A percentile compares a stretch with the other conserved stretches of the same genome.
phyloP scores from a whole-genome alignment of 2,113 vertebrate genomes.

The Phyllostomus hastatus region DNA sequence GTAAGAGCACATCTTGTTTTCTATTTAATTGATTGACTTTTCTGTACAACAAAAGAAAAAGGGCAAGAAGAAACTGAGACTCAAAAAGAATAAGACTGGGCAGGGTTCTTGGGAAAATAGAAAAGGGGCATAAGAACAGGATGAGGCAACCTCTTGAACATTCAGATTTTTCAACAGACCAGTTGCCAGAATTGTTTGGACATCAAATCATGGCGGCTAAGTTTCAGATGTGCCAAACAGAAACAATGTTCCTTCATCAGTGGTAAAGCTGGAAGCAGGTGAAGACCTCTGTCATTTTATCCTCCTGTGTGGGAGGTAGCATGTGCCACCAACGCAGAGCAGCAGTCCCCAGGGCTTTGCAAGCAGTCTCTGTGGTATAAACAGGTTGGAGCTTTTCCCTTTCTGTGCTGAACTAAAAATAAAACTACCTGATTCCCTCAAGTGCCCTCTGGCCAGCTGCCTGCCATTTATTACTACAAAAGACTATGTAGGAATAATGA shows the following conservation, averaged over 20 bases:
- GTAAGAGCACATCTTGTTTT: background rate
- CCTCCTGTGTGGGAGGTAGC: background rate
- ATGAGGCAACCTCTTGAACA: background rate
- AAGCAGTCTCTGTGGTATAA: background rate
- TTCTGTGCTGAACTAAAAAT: conserved; percentile 51
- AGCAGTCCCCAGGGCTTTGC: background rate
- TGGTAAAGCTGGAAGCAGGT: background rate
- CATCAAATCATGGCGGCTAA: background rate
- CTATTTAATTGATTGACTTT: background rate
- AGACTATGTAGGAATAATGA: background rate
- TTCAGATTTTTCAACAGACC: background rate
- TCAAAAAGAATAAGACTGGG: background rate
- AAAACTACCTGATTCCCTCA: conserved; percentile 37
- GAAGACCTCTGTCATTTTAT: background rate
- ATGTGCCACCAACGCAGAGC: background rate
- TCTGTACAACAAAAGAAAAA: background rate
- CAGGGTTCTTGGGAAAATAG: background rate
- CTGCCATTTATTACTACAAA: conserved; percentile 1
- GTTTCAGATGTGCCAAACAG: background rate
- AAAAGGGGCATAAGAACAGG: background rate
- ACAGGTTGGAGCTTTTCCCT: background rate
- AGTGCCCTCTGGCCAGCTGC: conserved; percentile 24
- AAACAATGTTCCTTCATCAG: background rate
- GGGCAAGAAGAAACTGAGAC: background rate
- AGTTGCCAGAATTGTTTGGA: background rate